Base-by-base conservation (phyloP, 1,140 invertebrate species). In the Caenorhabditis remanei region DNA sequence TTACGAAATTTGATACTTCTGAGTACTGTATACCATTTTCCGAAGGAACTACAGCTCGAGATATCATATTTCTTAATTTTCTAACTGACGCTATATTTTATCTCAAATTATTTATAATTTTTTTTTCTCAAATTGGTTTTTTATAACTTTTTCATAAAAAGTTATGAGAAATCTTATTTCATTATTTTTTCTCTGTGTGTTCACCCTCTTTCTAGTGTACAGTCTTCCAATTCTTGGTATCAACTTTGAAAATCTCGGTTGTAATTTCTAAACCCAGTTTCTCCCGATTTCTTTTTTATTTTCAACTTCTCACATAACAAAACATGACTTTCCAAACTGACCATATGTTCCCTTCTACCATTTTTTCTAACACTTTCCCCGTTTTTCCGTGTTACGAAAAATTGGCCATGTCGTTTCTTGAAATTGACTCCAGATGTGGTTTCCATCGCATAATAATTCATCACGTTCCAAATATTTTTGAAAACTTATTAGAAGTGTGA, bases 401-500 rank as follows among this genome's bases (percentile, higher is more conserved):
- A 79, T 50, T 14, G 4, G 21, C 46, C 5, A 79, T 48, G 71
- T 79, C 71, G 71, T 79, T 79, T 53, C 13, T 24, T 19, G 41
- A 79, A 79, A 79, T 50, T 79, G 43, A 19, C 71, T 53, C 71
- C 71, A 79, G 71, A 79, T 79, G 71, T 67, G 14, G 5, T 24
- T 79, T 19, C 4, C 46, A 79, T 79, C 11, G 4, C 7, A 11
- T n/a, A 53, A 48, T 50, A 79, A 79, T 19, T 40, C 43, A 79
- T 79, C 43, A 79, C 24, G 9, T 46, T 71, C 5, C 9, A 61
- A 65, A 19, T 65, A 19, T 4, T 71, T 32, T 46, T 46, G 7
- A 65, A 32, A 65, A 65, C 24, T 46, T 46, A 19, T 46, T 71
- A 71, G 43, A 79, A 50, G n/a, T 50, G 43, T 79, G 71, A 79